Base-by-base conservation (phyloP, 2,888 invertebrate genomes). In the Drosophila eohydei region DNA sequence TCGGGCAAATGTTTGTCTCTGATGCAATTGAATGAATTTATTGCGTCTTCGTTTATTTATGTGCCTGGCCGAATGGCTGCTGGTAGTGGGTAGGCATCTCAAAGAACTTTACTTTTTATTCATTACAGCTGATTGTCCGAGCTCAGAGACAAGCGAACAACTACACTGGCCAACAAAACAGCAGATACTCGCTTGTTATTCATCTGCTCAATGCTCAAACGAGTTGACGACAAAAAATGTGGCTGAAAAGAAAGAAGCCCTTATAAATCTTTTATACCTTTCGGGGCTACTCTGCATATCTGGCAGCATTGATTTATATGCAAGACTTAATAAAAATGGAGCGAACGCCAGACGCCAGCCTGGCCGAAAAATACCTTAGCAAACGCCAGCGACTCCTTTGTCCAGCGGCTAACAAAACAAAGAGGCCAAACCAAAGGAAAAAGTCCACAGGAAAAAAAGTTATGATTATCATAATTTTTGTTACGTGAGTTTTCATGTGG, bases 391-490 rank as follows among this genome's bases (percentile, higher is more conserved):
- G 59, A 58, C 54, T 85, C 74, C 83, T 71, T 71, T 78, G 88
- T 86, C 81, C 86, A 80, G 86, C 71, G 85, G 78, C 87, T 64
- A 80, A 63, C 79, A 81, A 68, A 75, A 75, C 68, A 76, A 72
- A 60, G 68, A 64, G 44, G 28, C 41, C 43, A 56, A 32, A 28
- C n/a, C 51, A 60, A 46, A 36, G 26, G n/a, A 57, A 52, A 44
- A 51, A 36, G 32, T 30, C 40, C 32, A 54, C 36, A 38, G 26
- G 59, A 60, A 68, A 76, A 80, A 89, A 88, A 79, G 81, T 88
- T 90, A 91, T 91, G 91, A 91, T 92, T 87, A 91, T 92, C 91
- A 91, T 91, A 91, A 92, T 89, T 91, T 91, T 91, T 83, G 90
- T 89, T 89, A 89, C 89, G 89, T 89, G 90, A 89, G 90, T 89